Base-by-base conservation (phyloP, 2,888 invertebrate genomes). In the Buathra laborator region DNA sequence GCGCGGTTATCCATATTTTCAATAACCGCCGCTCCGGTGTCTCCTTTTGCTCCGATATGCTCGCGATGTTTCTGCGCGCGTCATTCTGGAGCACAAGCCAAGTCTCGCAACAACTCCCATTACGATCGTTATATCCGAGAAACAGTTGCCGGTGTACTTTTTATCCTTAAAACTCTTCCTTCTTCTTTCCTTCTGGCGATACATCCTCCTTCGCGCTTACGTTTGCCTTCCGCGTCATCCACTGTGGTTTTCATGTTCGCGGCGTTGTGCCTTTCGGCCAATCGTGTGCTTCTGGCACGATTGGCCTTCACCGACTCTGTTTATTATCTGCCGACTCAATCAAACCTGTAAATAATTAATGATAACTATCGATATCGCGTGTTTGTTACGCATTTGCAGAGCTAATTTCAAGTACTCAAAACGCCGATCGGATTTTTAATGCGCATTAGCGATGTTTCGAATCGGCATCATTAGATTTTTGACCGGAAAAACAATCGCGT, bases 101-200 rank as follows among this genome's bases (percentile, higher is more conserved):
- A 53, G 16, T 43, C 76, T 53, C 56, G 44, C 81, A 53, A 56
- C 53, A 53, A 71, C 82, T 83, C 83, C 70, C 71, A 81, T 85
- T 81, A 83, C 76, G 75, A 84, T 85, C 72, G 76, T 81, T 83
- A 72, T 64, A 59, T 70, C 83, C 85, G 81, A 77, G 83, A 83
- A 86, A 85, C 80, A 68, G 76, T 83, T 77, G 24, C 19, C 62
- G 48, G 76, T 37, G 12, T n/a, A 16, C 16, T 44, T 77, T 62
- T 68, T 81, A 48, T 56, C 53, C 68, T 62, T 68, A 16, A 5
- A 16, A 51, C 75, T 86, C 86, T 78, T 64, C 43, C 56, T 71
- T 48, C 48, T 71, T 64, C 37, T 51, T 53, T 67, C 67, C 64
- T 51, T 48, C 53, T 4, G 9, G 19, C 16, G n/a, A 19, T 19